Evolutionary conservation across 1,140 invertebrate genomes (phyloP).

Genomic region (Bilobella aurantiaca): DNA sequence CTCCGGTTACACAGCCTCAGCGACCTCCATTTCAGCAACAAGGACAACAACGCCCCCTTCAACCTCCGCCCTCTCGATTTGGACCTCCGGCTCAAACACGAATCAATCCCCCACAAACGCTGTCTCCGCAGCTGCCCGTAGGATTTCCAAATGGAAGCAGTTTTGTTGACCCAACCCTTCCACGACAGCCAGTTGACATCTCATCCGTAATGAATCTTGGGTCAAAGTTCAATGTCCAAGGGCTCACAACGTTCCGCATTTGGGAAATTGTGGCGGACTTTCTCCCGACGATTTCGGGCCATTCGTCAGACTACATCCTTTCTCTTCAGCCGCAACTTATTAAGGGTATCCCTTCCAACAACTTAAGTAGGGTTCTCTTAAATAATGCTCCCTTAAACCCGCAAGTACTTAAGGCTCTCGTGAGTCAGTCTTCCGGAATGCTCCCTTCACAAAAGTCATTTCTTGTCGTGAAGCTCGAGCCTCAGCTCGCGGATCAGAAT

Average conservation of each 20-base stretch:
- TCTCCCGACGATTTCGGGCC: not conserved
- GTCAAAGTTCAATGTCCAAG: not conserved
- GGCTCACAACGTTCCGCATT: not conserved
- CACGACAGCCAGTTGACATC: not conserved
- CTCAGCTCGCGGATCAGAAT: constrained; percentile 14
- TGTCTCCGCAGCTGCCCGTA: not conserved
- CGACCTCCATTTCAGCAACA: not conserved
- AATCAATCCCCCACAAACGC: not conserved
- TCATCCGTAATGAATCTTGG: not conserved
- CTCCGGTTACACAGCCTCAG: not conserved
- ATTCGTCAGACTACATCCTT: constrained; percentile 24
- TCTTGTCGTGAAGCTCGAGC: constrained; percentile 20
- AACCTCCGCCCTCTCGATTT: not conserved
- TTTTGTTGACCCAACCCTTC: not conserved
- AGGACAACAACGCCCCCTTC: not conserved
- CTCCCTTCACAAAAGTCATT: constrained; percentile 28
- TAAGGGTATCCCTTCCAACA: constrained; percentile 29
- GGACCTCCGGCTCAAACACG: not conserved
- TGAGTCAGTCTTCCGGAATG: constrained; percentile 27
- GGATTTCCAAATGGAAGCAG: not conserved
- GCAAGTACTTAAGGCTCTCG: constrained; percentile 26
- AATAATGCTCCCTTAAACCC: constrained; percentile 10
- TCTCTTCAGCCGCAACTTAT: constrained; percentile 27
- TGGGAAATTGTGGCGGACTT: not conserved
- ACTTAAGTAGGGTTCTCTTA: constrained; percentile 23